phyloP scores from a whole-genome alignment of 2,888 invertebrate species.

The Orchestes rusci region DNA sequence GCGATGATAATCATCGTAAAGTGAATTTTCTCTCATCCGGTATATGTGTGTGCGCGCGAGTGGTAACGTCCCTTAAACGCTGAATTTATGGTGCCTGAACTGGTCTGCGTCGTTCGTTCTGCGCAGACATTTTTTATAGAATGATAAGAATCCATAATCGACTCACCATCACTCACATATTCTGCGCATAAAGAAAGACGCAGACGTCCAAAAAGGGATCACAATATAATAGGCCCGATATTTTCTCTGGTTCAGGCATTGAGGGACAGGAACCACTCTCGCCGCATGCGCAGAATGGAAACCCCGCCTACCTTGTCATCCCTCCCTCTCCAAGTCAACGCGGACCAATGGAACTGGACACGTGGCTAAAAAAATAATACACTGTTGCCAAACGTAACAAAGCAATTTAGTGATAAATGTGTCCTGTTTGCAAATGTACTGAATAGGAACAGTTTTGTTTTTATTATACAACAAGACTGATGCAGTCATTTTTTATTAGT shows the following conservation, averaged over 20 bases:
- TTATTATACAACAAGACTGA: too few relatives aligned
- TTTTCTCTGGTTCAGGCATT: constrained; percentile 38
- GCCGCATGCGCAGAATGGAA: constrained; percentile 26
- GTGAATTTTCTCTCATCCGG: too few relatives aligned
- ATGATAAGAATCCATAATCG: too few relatives aligned
- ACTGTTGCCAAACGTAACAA: too few relatives aligned
- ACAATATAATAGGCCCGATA: constrained; percentile 25
- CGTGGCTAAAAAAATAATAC: not conserved
- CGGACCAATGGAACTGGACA: too few relatives aligned
- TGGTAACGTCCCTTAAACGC: constrained; percentile 35
- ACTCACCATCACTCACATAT: too few relatives aligned
- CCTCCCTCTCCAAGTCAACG: not conserved
- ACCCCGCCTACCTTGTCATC: constrained; percentile 1
- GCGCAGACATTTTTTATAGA: constrained; percentile 9
- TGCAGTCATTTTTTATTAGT: too few relatives aligned
- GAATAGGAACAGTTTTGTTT: too few relatives aligned
- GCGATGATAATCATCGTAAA: too few relatives aligned
- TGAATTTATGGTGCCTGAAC: constrained; percentile 6
- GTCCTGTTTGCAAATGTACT: too few relatives aligned
- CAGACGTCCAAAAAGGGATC: too few relatives aligned
- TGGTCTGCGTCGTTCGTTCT: constrained; percentile 8
- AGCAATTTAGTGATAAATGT: too few relatives aligned
- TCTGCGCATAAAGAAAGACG: constrained; percentile 20
- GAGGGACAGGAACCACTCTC: constrained; percentile 35
- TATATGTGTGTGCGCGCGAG: constrained; percentile 35